Base-by-base conservation (phyloP, 2,113 vertebrate species). In the Trichomycterus rosablanca region DNA sequence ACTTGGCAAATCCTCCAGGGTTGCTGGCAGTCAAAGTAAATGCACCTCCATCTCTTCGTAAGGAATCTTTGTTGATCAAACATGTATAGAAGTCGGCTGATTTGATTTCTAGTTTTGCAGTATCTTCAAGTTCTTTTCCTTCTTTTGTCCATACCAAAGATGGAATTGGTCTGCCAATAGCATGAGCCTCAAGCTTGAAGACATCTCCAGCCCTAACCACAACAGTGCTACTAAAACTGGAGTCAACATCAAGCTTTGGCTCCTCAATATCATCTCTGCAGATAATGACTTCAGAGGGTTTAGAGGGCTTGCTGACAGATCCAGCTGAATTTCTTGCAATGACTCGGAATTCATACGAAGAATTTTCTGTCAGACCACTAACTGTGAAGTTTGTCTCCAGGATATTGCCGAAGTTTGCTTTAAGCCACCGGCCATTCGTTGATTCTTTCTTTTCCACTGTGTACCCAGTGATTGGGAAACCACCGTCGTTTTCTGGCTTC, bases 381-480 rank as follows among this genome's bases (percentile, higher is more conserved):
- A 99, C 91, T 70, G 94, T 97, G 76, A 95, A 99, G 61, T 86
- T 87, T 56, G 93, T 99, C 74, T 97, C 94, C 18, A 89, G 76
- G 68, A 99, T 95, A 78, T 98, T 99, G 79, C 93, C 91, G 65
- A 98, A 99, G 78, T 97, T 99, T 75, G 94, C 93, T 76, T 97
- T 99, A 19, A 98, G 89, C 96, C 96, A 99, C 39, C 95, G 91
- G 51, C 95, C 96, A 72, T 85, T 93, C 52, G 96, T 95, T 74
- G 96, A 81, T 58, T 99, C 92, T 82, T 88, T 93, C 78, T 92
- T 97, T 78, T 99, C 96, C 56, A 99, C 88, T 2, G 85, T 90
- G 49, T 98, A 99, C 59, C 95, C 94, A 74, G 92, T 97, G 68
- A 99, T 95, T 75, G 94, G 94, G 79, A 95, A 96, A 64, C 96